Evolutionary conservation across 2,797 vertebrate genomes (phyloP), one percentile per base, ranked within the genome.

Genomic region (Botia kubotai): DNA sequence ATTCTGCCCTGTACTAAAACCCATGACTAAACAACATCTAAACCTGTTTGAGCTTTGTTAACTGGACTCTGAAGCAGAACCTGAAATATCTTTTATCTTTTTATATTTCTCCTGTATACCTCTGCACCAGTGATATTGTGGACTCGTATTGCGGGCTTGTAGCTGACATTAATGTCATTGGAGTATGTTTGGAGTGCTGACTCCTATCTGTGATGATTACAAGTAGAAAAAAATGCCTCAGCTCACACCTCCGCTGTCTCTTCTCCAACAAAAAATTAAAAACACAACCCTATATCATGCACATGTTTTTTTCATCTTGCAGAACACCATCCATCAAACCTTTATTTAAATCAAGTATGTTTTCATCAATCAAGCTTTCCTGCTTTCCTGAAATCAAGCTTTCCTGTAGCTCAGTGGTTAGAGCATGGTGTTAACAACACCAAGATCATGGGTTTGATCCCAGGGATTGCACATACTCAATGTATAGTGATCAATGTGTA

Each of bases 31-130:
- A 72, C 48, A 71, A 46, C 36, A 76, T 52, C 48, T 66, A 26
- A 55, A 63, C 50, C 33, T 63, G 26, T 79, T 79, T 68, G 72
- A 72, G 69, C 77, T 79, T 69, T 79, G 77, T 79, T 79, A 79
- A 69, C 68, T 79, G 77, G 29, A 79, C 68, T 79, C 58, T 79
- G 68, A 72, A 72, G 77, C 77, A 72, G 77, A 79, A 79, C 57
- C 65, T 79, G n/a, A 33, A 26, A 36, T 57, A 78, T 70, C 50
- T 78, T 4, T 36, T 11, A 19, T 53, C 6, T 19, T 46, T 70
- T 78, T 39, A n/a, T 16, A 66, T 76, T 76, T 76, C 60, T 53
- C 21, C 69, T 55, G 13, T 13, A 50, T 3, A 50, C 11, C 48
- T 29, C 29, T 29, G n/a, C 71, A 43, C 39, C 48, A 14, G 48